phyloP scores from a whole-genome alignment of 1,140 invertebrate genomes.

The Antheraea pernyi region DNA sequence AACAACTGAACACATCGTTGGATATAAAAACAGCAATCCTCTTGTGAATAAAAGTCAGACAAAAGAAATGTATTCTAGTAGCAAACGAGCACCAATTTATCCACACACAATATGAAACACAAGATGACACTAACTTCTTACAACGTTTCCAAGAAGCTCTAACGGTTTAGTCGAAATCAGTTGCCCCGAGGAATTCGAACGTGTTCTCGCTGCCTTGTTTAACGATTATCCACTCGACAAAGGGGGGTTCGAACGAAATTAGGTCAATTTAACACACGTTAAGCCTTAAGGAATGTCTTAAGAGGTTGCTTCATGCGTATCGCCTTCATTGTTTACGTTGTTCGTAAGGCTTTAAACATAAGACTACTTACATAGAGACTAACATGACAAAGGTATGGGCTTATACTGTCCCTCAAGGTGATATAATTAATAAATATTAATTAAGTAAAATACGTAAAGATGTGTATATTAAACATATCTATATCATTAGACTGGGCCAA shows the following conservation, averaged over 20 bases:
- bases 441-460: too few species aligned
- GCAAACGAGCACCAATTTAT: neutral
- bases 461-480: too few species aligned
- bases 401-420: neutral
- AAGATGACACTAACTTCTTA: neutral
- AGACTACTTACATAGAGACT: neutral
- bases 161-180: constrained; percentile 11
- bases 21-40: neutral
- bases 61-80: neutral
- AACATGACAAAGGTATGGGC: neutral
- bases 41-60: neutral
- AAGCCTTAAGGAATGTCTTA: constrained; percentile 24
- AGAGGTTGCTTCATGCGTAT: constrained; percentile 17
- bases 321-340: constrained; percentile 9
- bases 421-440: too few species aligned
- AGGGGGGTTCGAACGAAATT: constrained; percentile 25
- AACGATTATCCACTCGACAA: constrained; percentile 20
- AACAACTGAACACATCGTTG: neutral
- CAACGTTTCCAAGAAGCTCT: neutral
- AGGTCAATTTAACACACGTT: constrained; percentile 26
- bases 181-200: constrained; percentile 13
- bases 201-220: constrained; percentile 12
- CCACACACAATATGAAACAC: neutral
- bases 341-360: too few species aligned
- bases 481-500: too few species aligned